Evolutionary conservation across 2,888 invertebrate genomes (phyloP), one percentile per base, ranked within the genome.

Genomic region (Cylloceria caligata): DNA sequence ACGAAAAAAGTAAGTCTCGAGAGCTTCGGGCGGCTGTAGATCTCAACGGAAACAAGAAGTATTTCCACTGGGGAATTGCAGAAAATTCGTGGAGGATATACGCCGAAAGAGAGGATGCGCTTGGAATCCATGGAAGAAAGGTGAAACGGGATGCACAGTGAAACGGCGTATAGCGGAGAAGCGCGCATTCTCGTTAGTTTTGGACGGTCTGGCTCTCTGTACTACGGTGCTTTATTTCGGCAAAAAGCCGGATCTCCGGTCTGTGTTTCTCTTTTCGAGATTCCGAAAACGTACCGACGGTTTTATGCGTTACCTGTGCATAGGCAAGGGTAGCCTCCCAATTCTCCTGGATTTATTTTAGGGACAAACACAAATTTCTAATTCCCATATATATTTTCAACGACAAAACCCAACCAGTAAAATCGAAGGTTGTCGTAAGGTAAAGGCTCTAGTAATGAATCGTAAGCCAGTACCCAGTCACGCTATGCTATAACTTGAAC

Each of bases 221-320:
- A 30, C 47, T 57, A 16, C 16, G 19, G 24, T 42, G 21, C 52
- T 76, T 62, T 57, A 68, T 65, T 81, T 62, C 67, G 13, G 62
- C 64, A 79, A 76, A 79, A 79, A 76, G 67, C 72, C 68, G 73
- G 57, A 81, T 76, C 65, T 75, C 64, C 57, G 64, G 69, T 73
- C 49, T 69, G 60, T 24, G 60, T 57, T 76, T 47, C 39, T 34
- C 60, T 45, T 47, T 79, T 36, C 62, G 55, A 65, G 76, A 83
- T 83, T 83, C 73, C 73, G 65, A 64, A 36, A 49, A 76, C 16
- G 9, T 45, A 49, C 47, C n/a, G 68, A 49, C 64, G 76, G 52
- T 83, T 78, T 73, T 77, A 27, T 62, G 68, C 24, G 67, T 57
- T 67, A 68, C 72, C 62, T 73, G 76, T 36, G 27, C 27, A 45